phyloP scores from a whole-genome alignment of 2,888 invertebrate genomes.

The Campaea margaritaria region DNA sequence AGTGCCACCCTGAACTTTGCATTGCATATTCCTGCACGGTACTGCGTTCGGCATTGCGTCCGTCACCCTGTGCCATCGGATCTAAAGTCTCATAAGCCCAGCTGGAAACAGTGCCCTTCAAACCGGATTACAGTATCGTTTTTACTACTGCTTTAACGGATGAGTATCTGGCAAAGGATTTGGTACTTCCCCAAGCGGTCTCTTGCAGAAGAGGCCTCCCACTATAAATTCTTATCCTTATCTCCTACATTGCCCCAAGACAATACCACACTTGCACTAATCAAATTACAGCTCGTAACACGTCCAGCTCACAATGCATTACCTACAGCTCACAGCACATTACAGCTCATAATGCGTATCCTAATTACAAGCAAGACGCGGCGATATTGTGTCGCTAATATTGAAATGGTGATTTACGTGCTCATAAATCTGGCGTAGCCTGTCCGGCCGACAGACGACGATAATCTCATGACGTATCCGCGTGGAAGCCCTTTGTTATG shows the following conservation, averaged over 20 bases:
- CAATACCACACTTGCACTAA: slow-evolving; percentile 23
- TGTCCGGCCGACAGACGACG: slow-evolving; percentile 70
- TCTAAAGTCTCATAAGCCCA: too few relatives aligned
- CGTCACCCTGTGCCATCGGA: too few relatives aligned
- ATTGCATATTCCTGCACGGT: too few relatives aligned
- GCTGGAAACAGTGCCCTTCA: too few relatives aligned
- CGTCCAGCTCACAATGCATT: slow-evolving; percentile 28
- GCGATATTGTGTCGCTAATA: slow-evolving; percentile 45
- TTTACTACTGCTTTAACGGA: too few relatives aligned
- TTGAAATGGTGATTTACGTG: slow-evolving; percentile 51
- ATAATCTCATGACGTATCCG: slow-evolving; percentile 62
- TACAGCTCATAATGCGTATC: slow-evolving; percentile 29
- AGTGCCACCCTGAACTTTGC: too few relatives aligned
- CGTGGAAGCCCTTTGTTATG: slow-evolving; percentile 25
- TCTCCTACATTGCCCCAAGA: background rate
- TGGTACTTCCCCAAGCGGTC: too few relatives aligned
- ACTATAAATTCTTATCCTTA: too few relatives aligned
- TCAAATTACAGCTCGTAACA: slow-evolving; percentile 26
- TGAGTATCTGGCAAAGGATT: too few relatives aligned
- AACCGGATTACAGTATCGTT: too few relatives aligned
- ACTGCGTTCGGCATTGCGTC: too few relatives aligned
- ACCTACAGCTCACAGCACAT: slow-evolving; percentile 28
- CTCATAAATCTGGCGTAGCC: slow-evolving; percentile 66
- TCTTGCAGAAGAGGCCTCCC: too few relatives aligned
- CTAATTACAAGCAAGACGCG: slow-evolving; percentile 44